Conservation (phyloP, 1,140 invertebrate genomes). For the Caenorhabditis tropicalis region DNA sequence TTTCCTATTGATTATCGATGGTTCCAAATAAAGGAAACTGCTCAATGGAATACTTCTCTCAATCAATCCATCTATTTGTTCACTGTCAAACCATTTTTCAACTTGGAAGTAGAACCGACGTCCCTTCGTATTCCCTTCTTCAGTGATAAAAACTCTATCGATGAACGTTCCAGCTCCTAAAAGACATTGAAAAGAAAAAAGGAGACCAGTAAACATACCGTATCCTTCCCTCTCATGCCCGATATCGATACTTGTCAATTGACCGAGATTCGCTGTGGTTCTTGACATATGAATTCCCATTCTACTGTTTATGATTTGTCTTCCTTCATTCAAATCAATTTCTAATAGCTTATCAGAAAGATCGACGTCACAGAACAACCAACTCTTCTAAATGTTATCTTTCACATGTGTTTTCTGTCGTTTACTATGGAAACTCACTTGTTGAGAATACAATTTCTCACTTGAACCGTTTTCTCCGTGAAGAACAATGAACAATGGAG, state of each 20-base stretch:
- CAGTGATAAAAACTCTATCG: conserved; percentile 54
- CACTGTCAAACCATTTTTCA: conserved; percentile 59
- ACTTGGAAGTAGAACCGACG: conserved; percentile 57
- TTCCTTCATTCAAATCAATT: conserved; percentile 49
- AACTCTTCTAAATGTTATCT: conserved; percentile 12
- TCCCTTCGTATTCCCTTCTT: conserved; percentile 43
- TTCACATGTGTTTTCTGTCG: background rate
- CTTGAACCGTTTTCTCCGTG: conserved; percentile 51
- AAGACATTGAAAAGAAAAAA: background rate
- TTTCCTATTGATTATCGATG: conserved; percentile 30
- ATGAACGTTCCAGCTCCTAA: conserved; percentile 61
- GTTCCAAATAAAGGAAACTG: conserved; percentile 51
- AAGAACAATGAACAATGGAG: conserved; percentile 52
- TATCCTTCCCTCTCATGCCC: conserved; percentile 59
- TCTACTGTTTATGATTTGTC: conserved; percentile 49
- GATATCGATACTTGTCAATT: conserved; percentile 54
- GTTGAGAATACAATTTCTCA: conserved; percentile 32
- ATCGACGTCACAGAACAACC: background rate
- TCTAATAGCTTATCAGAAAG: background rate
- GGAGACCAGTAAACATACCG: conserved; percentile 19
- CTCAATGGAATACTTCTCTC: conserved; percentile 47
- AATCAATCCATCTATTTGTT: conserved; percentile 60
- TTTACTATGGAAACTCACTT: conserved; percentile 33
- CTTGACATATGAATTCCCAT: conserved; percentile 51
- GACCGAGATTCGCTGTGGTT: conserved; percentile 35